Evolutionary conservation across 2,888 invertebrate species (phyloP), one percentile per base, ranked within the genome.

Genomic region (Polydrusus tereticollis): DNA sequence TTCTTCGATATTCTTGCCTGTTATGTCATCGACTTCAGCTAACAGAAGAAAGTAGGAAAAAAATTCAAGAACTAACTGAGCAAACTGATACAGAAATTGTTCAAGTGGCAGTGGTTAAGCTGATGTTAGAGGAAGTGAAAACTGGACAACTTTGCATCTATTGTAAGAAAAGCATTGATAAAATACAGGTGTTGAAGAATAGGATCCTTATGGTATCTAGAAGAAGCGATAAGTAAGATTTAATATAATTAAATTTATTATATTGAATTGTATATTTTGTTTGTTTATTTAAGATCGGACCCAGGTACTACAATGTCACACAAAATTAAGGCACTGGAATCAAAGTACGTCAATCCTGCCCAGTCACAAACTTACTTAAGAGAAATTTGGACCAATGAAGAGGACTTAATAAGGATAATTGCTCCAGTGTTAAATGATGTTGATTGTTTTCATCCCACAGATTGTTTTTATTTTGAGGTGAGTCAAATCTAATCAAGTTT

Each of bases 391-490:
- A 81, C 87, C 64, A 90, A 91, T 77, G 94, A 97, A 80, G 87
- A 88, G 43, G 89, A 91, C 0, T 86, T 95, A 5, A 82, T 98
- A 1, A 85, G 86, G 72, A 83, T 90, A n/a, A 86, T 95, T n/a
- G 89, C 92, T 66, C 94, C 95, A 0, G 87, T 93, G 52, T 68
- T 75, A 0, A 87, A 85, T 73, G 80, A 85, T 70, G 80, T 89
- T 4, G 84, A 86, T 8, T 77, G 82, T 0, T 86, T 88, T 68
- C 85, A 90, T 77, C 91, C 95, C 0, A 93, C 94, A 0, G 95
- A 99, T 85, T 83, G 93, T 65, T 94, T 99, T 83, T 99, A 97
- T 82, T 89, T 95, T 83, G 92, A 95, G 76, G 86, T 92, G 58
- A 23, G 52, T 62, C 21, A n/a, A n/a, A n/a, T n/a, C n/a, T n/a